phyloP scores from a whole-genome alignment of 2,797 vertebrate genomes.

The Halcyon chelicuti region DNA sequence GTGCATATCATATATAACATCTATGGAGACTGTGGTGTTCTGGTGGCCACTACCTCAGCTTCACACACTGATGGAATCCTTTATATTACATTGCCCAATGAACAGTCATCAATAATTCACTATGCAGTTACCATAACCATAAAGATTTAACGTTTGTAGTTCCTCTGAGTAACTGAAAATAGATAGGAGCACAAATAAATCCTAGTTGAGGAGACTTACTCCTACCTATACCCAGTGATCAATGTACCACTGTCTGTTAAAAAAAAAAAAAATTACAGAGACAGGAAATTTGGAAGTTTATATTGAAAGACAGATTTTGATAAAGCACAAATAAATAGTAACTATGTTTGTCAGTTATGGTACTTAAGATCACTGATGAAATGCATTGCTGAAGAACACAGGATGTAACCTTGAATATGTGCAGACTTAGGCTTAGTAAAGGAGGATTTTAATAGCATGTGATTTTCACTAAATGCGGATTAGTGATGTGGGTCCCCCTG shows the following conservation, averaged over 20 bases:
- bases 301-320: conserved; percentile 16
- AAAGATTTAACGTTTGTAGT: conserved; percentile 20
- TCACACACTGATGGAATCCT: neutral
- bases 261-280: neutral
- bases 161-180: conserved; percentile 24
- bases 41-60: neutral
- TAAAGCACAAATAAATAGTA: conserved; percentile 1
- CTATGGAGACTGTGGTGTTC: neutral
- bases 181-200: neutral
- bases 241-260: neutral
- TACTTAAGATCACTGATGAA: neutral
- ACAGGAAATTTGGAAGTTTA: neutral
- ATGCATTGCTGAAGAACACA: neutral
- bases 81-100: neutral
- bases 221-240: neutral
- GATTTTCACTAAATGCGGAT: neutral
- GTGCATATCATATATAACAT: neutral
- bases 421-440: neutral
- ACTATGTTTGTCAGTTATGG: neutral
- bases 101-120: conserved; percentile 35
- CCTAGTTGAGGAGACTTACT: neutral
- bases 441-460: neutral
- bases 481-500: neutral
- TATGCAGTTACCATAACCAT: conserved; percentile 14
- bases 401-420: neutral